These are phyloP conservation scores for Nothobranchius kuhntae DNA, from an alignment of 2,113 vertebrate species.

Conservation along the genomic window DNA sequence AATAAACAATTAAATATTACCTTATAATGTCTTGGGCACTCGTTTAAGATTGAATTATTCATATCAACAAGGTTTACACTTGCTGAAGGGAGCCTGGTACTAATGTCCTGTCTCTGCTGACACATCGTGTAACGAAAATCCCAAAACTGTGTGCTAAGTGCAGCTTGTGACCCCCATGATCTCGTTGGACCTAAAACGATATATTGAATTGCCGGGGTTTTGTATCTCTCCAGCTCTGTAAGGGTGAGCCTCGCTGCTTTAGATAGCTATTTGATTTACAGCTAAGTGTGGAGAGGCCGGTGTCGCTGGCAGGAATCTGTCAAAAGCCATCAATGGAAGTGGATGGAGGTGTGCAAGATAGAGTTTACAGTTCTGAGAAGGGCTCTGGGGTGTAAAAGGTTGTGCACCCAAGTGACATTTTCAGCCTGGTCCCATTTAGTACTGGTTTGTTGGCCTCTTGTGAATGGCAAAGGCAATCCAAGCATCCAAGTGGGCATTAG, in stretches of 20 bases:
- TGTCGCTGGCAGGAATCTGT: slow-evolving; percentile 52
- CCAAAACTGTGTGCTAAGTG: slow-evolving; percentile 34
- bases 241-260: slow-evolving; percentile 40
- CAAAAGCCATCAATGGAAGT: slow-evolving; percentile 62
- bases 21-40: slow-evolving; percentile 12
- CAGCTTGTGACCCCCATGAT: slow-evolving; percentile 61
- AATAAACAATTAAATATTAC: neutral
- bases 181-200: slow-evolving; percentile 45
- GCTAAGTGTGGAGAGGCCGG: slow-evolving; percentile 34
- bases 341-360: slow-evolving; percentile 52
- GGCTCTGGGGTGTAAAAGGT: slow-evolving; percentile 61
- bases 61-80: slow-evolving; percentile 46
- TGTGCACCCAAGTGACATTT: slow-evolving; percentile 70
- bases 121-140: slow-evolving; percentile 57
- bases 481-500: slow-evolving; percentile 63
- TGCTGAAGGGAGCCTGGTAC: slow-evolving; percentile 9
- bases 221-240: slow-evolving; percentile 35
- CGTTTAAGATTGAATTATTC: slow-evolving; percentile 46
- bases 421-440: slow-evolving; percentile 56
- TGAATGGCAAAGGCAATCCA: slow-evolving; percentile 56
- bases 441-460: slow-evolving; percentile 30
- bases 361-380: slow-evolving; percentile 74
- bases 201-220: slow-evolving; percentile 52
- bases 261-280: slow-evolving; percentile 72
- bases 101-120: slow-evolving; percentile 12